Conservation (phyloP, 2,888 invertebrate species). For the Temnothorax unifasciatus region DNA sequence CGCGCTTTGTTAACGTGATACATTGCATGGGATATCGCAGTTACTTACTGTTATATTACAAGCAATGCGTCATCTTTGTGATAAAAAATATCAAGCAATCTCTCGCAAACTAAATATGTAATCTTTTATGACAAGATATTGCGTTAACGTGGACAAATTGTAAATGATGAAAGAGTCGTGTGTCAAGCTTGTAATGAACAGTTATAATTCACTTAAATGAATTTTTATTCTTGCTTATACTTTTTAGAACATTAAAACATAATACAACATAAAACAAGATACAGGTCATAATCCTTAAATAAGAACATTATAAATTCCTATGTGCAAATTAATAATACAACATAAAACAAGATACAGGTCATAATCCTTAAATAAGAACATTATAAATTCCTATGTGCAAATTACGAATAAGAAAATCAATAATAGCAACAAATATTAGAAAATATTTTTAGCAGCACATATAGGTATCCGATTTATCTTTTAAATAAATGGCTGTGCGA, state of each 20-base stretch:
- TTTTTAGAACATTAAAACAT: neutral
- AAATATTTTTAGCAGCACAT: no score
- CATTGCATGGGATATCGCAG: constrained; percentile 9
- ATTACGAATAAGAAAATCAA: neutral
- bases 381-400: neutral
- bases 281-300: neutral
- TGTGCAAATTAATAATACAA: no score
- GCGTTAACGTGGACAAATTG: constrained; percentile 4
- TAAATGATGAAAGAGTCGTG: neutral
- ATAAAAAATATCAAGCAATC: constrained; percentile 22
- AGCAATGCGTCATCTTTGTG: neutral
- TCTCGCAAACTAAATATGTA: neutral
- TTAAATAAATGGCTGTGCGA: neutral
- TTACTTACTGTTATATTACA: constrained; percentile 24
- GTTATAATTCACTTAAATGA: constrained; percentile 16
- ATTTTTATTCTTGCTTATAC: constrained; percentile 4
- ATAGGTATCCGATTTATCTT: neutral
- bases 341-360: neutral
- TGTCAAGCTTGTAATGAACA: constrained; percentile 19
- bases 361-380: neutral
- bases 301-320: neutral
- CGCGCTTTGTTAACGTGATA: constrained; percentile 40
- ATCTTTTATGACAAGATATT: constrained; percentile 24
- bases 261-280: neutral
- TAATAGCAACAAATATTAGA: neutral